Conservation (phyloP, 2,797 vertebrate species). For the Danio tinwini region DNA sequence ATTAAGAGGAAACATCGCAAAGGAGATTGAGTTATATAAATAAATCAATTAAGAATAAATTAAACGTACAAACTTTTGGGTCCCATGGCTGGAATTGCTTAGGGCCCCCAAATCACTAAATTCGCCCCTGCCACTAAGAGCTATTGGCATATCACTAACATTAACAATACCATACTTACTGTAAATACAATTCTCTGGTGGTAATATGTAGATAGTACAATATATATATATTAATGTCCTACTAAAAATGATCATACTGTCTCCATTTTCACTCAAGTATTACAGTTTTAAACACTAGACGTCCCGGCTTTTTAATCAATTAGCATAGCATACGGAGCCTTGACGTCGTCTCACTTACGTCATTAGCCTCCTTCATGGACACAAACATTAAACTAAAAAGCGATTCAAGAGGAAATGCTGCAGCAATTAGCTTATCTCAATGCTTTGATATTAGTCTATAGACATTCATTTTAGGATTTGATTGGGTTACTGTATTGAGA, state of each 20-base stretch:
- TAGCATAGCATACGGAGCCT: background rate
- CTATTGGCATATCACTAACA: background rate
- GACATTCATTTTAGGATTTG: background rate
- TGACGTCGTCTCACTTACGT: slow-evolving; percentile 7
- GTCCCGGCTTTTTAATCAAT: background rate
- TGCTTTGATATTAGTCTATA: background rate
- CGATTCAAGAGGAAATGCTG: slow-evolving; percentile 48
- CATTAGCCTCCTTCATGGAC: slow-evolving; percentile 55
- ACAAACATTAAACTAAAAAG: slow-evolving; percentile 71
- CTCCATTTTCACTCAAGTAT: background rate
- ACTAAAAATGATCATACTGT: background rate
- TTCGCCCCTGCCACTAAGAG: too few relatives aligned
- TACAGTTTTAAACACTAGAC: too few relatives aligned
- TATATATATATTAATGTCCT: background rate
- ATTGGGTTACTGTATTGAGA: background rate
- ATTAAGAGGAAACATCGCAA: too few relatives aligned
- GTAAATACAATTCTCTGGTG: background rate
- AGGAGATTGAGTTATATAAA: too few relatives aligned
- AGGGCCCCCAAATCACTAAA: too few relatives aligned
- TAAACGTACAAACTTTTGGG: too few relatives aligned
- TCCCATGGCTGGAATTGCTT: too few relatives aligned
- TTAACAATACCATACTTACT: background rate
- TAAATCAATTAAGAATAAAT: too few relatives aligned
- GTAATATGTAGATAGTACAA: background rate
- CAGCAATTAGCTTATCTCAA: background rate